Base-by-base conservation (phyloP, 2,113 vertebrate genomes). In the Sinocyclocheilus anshuiensis region DNA sequence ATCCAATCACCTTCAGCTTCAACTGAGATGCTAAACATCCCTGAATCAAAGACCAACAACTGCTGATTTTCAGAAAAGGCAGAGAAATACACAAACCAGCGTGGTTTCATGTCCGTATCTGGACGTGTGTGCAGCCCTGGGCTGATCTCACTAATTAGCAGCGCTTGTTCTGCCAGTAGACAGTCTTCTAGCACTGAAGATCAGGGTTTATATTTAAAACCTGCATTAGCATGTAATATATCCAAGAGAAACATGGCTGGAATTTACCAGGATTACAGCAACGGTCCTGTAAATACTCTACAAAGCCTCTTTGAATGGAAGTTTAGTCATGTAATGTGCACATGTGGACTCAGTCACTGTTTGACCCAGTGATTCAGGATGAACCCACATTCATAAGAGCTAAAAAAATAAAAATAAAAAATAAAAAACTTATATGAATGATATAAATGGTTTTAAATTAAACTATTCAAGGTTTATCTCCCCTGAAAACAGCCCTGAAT, bases 151-250 rank as follows among this genome's bases (percentile, higher is more conserved):
- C 22, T 77, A 50, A 50, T 53, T 29, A 53, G n/a, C 74, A 16
- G n/a, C 7, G 29, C 18, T 33, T 69, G 65, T 36, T 69, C 65
- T 69, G 65, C 65, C 29, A 69, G 24, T 22, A 45, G 72, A 48
- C 74, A 33, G 65, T 36, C 65, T 36, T 53, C 74, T 50, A 77
- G 22, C 39, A 45, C 22, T 48, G 72, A 12, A 42, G 13, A 77
- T 69, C 29, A 50, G 74, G 74, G n/a, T 77, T 77, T 50, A 77
- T 77, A 53, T 26, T 53, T 77, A 77, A 77, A 77, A 77, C 45
- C 22, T 53, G 13, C 74, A 53, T 50, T 26, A 53, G 13, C 29
- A 69, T 36, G 65, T 15, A 3, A 33, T 33, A 29, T 65, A 69
- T 69, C 24, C 4, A 15, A 33, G 65, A 15, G 29, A 69, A 69